These are phyloP conservation scores for Leguminivora glycinivorella DNA, from an alignment of 1,140 invertebrate species.

Conservation along the genomic window DNA sequence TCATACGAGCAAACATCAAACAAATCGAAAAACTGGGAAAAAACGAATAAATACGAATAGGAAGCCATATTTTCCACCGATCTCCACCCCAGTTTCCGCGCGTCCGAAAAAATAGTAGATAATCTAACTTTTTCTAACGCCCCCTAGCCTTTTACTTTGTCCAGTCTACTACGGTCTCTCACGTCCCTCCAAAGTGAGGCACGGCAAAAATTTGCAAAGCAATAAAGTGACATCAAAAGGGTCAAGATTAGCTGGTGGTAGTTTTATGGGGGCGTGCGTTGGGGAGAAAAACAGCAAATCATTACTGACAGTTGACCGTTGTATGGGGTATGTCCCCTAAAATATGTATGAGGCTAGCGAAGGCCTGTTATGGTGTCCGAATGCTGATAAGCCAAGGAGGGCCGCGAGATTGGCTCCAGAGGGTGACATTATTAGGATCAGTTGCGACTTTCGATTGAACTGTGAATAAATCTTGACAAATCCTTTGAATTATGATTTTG, in stretches of 20 bases:
- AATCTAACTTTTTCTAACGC: slow-evolving; percentile 76
- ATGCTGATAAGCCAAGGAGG: slow-evolving; percentile 77
- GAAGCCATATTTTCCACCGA: slow-evolving; percentile 75
- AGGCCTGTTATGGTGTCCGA: slow-evolving; percentile 78
- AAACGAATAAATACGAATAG: slow-evolving; percentile 65
- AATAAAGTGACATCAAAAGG: slow-evolving; percentile 16
- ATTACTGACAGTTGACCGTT: slow-evolving; percentile 78
- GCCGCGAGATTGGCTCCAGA: slow-evolving; percentile 66
- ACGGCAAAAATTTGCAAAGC: background rate
- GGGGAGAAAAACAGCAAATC: slow-evolving; percentile 72
- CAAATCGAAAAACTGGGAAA: slow-evolving; percentile 59
- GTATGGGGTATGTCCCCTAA: slow-evolving; percentile 68
- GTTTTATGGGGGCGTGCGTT: slow-evolving; percentile 55
- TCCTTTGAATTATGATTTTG: slow-evolving; percentile 25
- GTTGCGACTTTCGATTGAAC: slow-evolving; percentile 50
- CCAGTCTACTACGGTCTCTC: slow-evolving; percentile 46
- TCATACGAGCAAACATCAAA: slow-evolving; percentile 1
- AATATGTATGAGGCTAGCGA: slow-evolving; percentile 77
- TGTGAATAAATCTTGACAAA: slow-evolving; percentile 40
- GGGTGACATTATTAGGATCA: slow-evolving; percentile 64
- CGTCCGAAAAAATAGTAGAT: slow-evolving; percentile 74
- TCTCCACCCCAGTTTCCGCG: slow-evolving; percentile 65
- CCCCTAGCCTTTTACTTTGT: slow-evolving; percentile 53
- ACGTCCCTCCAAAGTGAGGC: background rate
- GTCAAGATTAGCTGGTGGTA: slow-evolving; percentile 44